Conservation (phyloP, 2,888 invertebrate species). For the Cataglyphis albicans region DNA sequence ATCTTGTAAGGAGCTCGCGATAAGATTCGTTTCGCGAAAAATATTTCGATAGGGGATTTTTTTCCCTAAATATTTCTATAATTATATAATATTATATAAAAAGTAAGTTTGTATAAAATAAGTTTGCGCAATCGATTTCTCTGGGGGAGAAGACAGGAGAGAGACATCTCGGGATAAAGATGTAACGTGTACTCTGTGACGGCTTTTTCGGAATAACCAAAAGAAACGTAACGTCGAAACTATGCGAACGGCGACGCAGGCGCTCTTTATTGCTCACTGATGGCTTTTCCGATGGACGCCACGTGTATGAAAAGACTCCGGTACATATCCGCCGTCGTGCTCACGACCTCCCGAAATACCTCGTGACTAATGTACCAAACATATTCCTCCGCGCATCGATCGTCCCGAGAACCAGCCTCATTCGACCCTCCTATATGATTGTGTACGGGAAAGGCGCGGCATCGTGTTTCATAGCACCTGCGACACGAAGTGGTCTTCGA, state of each 20-base stretch:
- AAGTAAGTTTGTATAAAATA: no score
- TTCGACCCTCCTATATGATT: constrained; percentile 38
- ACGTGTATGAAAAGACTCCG: constrained; percentile 68
- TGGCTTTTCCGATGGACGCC: constrained; percentile 75
- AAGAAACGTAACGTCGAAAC: constrained; percentile 59
- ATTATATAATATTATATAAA: background rate
- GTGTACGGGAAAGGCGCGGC: background rate
- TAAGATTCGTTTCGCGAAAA: background rate
- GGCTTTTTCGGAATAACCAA: constrained; percentile 48
- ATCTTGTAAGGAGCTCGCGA: background rate
- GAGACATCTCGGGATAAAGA: background rate
- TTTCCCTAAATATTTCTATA: background rate
- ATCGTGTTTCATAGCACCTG: constrained; percentile 18
- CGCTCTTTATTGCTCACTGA: constrained; percentile 69
- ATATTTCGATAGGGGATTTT: background rate
- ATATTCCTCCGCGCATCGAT: constrained; percentile 38
- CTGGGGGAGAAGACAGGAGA: background rate
- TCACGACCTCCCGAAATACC: constrained; percentile 53
- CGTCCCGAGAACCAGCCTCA: constrained; percentile 22
- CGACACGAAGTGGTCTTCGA: background rate
- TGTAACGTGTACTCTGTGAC: background rate
- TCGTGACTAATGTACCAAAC: constrained; percentile 63
- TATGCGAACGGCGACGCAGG: constrained; percentile 39
- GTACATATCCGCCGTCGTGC: constrained; percentile 44
- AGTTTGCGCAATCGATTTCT: background rate